Conservation (phyloP, 2,888 invertebrate species). For the Empis livida region DNA sequence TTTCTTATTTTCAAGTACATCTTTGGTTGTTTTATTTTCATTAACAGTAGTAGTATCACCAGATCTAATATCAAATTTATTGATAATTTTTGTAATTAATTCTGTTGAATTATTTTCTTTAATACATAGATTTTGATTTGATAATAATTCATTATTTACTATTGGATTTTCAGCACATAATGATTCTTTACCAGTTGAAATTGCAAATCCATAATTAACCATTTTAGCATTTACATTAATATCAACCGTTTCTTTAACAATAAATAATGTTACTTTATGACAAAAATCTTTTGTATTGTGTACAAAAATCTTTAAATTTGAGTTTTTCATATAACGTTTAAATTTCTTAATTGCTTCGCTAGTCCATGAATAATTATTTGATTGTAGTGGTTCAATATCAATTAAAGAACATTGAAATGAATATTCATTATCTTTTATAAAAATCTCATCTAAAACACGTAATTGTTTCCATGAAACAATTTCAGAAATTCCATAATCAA, state of each 20-base stretch:
- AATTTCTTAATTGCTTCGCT: constrained; percentile 27
- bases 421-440: constrained; percentile 16
- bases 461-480: constrained; percentile 39
- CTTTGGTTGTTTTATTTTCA: no score
- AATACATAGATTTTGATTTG: no score
- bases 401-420: constrained; percentile 27
- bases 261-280: constrained; percentile 35
- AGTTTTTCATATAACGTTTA: constrained; percentile 25
- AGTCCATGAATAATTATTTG: constrained; percentile 31
- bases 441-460: constrained; percentile 35
- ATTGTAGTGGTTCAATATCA: constrained; percentile 35
- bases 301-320: constrained; percentile 33
- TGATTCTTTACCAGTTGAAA: constrained; percentile 35
- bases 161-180: constrained; percentile 5
- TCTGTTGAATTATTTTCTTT: no score
- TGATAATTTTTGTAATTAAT: no score
- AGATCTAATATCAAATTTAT: no score
- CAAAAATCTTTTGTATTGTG: constrained; percentile 18
- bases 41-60: no score
- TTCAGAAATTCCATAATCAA: constrained; percentile 49
- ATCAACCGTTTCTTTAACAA: constrained; percentile 24
- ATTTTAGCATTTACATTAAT: constrained; percentile 42
- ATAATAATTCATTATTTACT: background rate
- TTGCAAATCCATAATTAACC: constrained; percentile 38
- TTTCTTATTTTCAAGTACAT: no score